Percentiles rank a stretch among this genome's conserved stretches.
Conservation (phyloP, 2,797 vertebrate species). For the Cossypha caffra region DNA sequence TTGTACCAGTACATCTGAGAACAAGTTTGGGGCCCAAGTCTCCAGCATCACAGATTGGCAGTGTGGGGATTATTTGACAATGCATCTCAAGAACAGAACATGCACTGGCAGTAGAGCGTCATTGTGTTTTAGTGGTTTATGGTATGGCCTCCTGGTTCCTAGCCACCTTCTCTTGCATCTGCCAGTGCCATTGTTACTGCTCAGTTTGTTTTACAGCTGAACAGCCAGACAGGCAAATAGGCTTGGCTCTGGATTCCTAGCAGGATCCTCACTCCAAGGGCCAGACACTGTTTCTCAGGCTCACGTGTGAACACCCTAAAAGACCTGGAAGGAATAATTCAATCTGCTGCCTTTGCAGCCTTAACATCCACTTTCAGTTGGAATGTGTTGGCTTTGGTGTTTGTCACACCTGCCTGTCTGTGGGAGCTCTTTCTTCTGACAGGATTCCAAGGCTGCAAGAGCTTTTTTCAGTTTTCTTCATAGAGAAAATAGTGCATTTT, state of each 20-base stretch:
- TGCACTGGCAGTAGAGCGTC: neutral
- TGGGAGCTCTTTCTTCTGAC: neutral
- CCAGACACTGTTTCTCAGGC: neutral
- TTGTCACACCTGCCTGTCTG: neutral
- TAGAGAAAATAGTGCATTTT: neutral
- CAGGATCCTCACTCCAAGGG: neutral
- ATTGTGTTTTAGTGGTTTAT: neutral
- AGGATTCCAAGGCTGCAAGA: neutral
- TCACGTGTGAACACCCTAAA: neutral
- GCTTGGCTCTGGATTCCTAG: neutral
- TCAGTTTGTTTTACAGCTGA: neutral
- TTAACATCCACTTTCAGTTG: neutral
- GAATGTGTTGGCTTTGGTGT: neutral
- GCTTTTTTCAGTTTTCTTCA: rapidly evolving
- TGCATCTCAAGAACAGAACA: neutral
- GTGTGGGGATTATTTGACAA: neutral
- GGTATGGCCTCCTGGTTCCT: neutral
- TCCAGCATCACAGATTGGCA: neutral
- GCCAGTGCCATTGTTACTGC: neutral
- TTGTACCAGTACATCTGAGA: neutral
- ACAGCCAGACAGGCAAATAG: neutral
- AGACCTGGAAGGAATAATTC: neutral
- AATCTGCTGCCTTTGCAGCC: neutral
- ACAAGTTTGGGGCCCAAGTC: neutral
- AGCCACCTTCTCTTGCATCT: neutral